Base-by-base conservation (phyloP, 2,888 invertebrate species). In the Pseudolycoriella hygida region DNA sequence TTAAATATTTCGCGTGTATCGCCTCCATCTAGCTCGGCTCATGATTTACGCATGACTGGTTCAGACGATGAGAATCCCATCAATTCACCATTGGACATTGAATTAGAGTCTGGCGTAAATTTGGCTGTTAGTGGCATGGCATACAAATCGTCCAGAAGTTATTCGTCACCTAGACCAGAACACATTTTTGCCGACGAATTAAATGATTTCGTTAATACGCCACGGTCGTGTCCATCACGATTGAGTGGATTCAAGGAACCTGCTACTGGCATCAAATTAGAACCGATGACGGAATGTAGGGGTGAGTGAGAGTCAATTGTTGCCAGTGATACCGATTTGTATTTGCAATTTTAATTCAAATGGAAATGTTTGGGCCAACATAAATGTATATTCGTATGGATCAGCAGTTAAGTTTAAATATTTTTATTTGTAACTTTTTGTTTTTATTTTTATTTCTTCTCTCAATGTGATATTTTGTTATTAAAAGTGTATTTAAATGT, bases 101-200 rank as follows among this genome's bases (percentile, higher is more conserved):
- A 83, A 54, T 79, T 78, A 59, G 78, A 67, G 5, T 60, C 65
- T 1, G 60, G 66, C 1, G 66, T 67, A 49, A 64, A 57, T 53
- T 52, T 57, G 47, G 55, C 55, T 3, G 55, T 69, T 54, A 72
- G 73, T 50, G 74, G 74, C 38, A 74, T 77, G 73, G 67, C 74
- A 19, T 78, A 77, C 60, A 77, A 78, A 54, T 51, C 72, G 64
- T 56, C 70, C 60, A 14, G 40, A 15, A 18, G 31, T 40, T 40
- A 17, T 14, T 32, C 45, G 18, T 30, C 44, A 17, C 70, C 72
- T 12, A 72, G 74, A 17, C 72, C 74, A 3, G 69, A 73, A 49
- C 67, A 70, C 64, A 69, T 83, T 69, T 73, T 77, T 71, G 66
- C 83, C 69, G 72, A 78, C 61, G 73, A 78, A 60, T 59, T 74